Evolutionary conservation across 2,113 vertebrate genomes (phyloP).

Genomic region (Plecturocebus donacophilus): DNA sequence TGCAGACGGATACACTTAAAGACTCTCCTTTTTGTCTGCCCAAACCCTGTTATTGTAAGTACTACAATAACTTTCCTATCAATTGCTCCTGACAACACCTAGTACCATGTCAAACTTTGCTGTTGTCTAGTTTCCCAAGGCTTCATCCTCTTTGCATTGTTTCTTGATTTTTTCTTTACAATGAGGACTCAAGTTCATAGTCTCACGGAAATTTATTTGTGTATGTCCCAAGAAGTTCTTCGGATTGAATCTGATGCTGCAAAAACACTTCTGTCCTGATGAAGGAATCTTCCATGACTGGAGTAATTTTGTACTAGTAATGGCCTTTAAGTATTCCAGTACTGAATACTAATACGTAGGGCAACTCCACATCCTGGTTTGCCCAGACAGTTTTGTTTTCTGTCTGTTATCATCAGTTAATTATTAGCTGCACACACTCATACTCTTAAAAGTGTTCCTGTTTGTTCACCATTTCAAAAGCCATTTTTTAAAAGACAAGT

Average conservation of each 20-base stretch:
- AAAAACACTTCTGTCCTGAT: not conserved
- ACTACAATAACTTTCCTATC: not conserved
- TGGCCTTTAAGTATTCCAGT: not conserved
- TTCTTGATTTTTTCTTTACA: not conserved
- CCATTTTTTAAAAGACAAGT: conserved; percentile 28
- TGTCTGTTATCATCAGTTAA: not conserved
- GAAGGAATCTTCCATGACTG: not conserved
- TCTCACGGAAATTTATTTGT: not conserved
- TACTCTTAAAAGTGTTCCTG: not conserved
- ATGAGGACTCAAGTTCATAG: not conserved
- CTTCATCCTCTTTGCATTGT: not conserved
- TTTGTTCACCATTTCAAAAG: not conserved
- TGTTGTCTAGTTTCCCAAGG: not conserved
- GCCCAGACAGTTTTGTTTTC: not conserved
- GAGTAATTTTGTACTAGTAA: not conserved
- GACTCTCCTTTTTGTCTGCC: not conserved
- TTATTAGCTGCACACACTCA: not conserved
- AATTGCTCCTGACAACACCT: not conserved
- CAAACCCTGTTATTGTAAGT: not conserved
- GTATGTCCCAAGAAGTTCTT: not conserved
- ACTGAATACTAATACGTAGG: not conserved
- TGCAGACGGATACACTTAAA: not conserved
- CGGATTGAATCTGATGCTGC: not conserved
- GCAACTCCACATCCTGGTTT: not conserved
- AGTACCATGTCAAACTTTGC: not conserved